A percentile compares a stretch with the other conserved stretches of the same genome.
Evolutionary conservation across 2,888 invertebrate species (phyloP).

Genomic region (Agonopterix arenella): DNA sequence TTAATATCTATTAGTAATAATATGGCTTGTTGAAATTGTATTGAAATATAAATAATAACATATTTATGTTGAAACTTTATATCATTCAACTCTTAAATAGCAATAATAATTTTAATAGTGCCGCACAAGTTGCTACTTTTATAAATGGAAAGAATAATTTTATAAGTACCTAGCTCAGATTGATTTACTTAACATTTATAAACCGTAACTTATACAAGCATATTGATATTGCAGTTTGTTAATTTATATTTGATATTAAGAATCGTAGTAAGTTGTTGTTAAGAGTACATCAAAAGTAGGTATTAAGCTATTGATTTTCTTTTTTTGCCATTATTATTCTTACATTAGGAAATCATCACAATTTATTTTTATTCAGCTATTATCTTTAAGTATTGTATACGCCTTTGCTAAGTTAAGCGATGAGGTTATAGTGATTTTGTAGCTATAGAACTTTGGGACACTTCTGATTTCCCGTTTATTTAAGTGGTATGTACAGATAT

Average conservation of each 20-base stretch:
- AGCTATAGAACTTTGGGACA: conserved; percentile 3
- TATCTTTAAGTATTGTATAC: conserved; percentile 26
- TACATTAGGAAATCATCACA: conserved; percentile 40
- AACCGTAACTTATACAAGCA: conserved; percentile 4
- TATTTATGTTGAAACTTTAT: conserved; percentile 3
- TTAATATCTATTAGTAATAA: conserved; percentile 19
- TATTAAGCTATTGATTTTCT: conserved; percentile 25
- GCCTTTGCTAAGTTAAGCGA: conserved; percentile 9
- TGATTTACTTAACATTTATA: conserved; percentile 3
- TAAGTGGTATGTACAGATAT: conserved; percentile 60
- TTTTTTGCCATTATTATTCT: conserved; percentile 47
- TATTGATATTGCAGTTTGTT: conserved; percentile 13
- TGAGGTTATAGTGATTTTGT: not conserved
- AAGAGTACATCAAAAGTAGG: conserved; percentile 31
- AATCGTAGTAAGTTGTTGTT: conserved; percentile 25
- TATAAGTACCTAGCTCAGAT: not conserved
- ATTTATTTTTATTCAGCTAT: conserved; percentile 33
- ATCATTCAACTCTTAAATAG: not conserved
- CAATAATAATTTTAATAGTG: not conserved
- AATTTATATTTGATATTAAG: conserved; percentile 13
- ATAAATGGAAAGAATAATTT: too few relatives aligned
- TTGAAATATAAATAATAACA: conserved; percentile 2
- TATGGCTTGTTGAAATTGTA: conserved; percentile 5
- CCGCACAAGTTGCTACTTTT: conserved; percentile 1
- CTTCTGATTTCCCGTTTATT: conserved; percentile 20